Conservation (phyloP, 2,797 vertebrate species). For the Muscicapa comitata region DNA sequence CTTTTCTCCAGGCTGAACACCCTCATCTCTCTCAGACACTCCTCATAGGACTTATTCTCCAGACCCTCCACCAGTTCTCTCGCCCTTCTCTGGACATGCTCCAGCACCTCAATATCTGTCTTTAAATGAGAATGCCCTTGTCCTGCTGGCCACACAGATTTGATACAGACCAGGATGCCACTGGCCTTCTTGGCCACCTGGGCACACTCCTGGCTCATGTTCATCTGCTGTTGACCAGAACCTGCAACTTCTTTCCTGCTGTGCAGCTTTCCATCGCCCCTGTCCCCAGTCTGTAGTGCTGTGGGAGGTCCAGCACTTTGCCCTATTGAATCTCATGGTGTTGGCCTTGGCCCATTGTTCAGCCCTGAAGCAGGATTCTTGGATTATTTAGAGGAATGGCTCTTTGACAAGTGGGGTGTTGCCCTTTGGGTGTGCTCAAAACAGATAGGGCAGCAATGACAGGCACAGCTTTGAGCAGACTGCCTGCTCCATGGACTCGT, state of each 20-base stretch:
- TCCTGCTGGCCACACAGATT: not conserved
- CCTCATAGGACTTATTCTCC: not conserved
- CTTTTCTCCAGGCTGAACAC: not conserved
- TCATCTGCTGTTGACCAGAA: not conserved
- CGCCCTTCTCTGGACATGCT: not conserved
- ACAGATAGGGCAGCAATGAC: not conserved
- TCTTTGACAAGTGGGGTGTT: not conserved
- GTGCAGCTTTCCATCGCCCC: not conserved
- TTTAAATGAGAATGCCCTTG: not conserved
- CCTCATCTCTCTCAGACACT: not conserved
- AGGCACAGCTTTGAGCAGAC: not conserved
- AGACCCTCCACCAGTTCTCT: not conserved
- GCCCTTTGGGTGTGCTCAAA: not conserved
- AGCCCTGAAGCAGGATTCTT: not conserved
- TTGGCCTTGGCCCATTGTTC: fast-evolving
- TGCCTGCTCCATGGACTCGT: not conserved
- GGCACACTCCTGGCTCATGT: not conserved
- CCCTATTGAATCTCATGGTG: not conserved
- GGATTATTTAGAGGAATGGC: not conserved
- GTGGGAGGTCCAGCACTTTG: no score
- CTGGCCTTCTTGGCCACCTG: not conserved
- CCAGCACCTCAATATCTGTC: not conserved
- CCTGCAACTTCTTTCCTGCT: not conserved
- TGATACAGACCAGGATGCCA: no score
- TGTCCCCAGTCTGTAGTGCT: fast-evolving